Conservation (phyloP, 1,140 invertebrate genomes). For the Drosophila kohkoa region DNA sequence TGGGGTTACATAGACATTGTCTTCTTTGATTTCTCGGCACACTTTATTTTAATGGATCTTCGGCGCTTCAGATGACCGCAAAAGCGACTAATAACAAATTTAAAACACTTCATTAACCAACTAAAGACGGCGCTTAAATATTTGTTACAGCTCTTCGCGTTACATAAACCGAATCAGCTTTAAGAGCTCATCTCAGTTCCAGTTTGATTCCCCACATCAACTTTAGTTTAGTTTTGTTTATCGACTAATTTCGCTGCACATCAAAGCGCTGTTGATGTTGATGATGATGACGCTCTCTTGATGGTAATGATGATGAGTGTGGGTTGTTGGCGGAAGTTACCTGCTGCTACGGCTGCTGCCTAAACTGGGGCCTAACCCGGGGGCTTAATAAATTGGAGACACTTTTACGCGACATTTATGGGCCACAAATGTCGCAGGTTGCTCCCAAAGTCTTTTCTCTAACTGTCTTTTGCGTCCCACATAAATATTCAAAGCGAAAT, state of each 20-base stretch:
- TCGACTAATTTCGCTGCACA: slow-evolving; percentile 40
- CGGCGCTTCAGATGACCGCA: slow-evolving; percentile 35
- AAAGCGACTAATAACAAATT: slow-evolving; percentile 50
- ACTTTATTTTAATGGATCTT: slow-evolving; percentile 24
- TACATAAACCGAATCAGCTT: slow-evolving; percentile 56
- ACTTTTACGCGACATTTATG: slow-evolving; percentile 69
- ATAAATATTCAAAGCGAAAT: slow-evolving; percentile 62
- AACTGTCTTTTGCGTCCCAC: slow-evolving; percentile 29
- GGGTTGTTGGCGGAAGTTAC: slow-evolving; percentile 47
- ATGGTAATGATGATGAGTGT: slow-evolving; percentile 21
- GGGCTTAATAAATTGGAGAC: slow-evolving; percentile 62
- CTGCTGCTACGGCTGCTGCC: background rate
- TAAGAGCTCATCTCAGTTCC: slow-evolving; percentile 5
- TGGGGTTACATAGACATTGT: background rate
- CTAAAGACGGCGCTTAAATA: slow-evolving; percentile 45
- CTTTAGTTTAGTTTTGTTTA: slow-evolving; percentile 32
- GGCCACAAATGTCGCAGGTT: slow-evolving; percentile 36
- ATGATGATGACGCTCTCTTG: background rate
- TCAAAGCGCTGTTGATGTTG: slow-evolving; percentile 36
- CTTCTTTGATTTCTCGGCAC: slow-evolving; percentile 12
- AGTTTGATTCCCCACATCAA: background rate
- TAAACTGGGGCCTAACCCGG: slow-evolving; percentile 5
- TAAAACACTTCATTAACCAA: slow-evolving; percentile 72
- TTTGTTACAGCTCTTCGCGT: slow-evolving; percentile 53
- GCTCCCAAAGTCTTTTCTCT: slow-evolving; percentile 4